Evolutionary conservation across 2,888 invertebrate genomes (phyloP).

Genomic region (Rugalucina vietnamica): DNA sequence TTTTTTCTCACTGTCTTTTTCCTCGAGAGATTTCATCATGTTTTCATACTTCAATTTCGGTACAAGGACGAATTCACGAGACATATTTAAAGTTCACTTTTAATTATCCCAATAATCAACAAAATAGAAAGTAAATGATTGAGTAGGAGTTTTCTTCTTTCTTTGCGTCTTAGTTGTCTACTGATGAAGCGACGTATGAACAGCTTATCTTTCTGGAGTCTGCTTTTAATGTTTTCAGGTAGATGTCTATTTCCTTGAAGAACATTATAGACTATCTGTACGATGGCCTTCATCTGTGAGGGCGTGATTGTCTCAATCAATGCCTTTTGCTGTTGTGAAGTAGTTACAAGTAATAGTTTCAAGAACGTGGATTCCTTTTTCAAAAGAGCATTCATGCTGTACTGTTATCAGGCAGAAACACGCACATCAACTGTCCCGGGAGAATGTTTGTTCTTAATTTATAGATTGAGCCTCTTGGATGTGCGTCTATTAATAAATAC

Average conservation of each 20-base stretch:
- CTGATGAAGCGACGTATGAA: not conserved
- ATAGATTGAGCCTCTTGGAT: not conserved
- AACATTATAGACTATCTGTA: constrained; percentile 17
- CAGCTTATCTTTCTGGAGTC: not conserved
- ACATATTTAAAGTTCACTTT: constrained; percentile 25
- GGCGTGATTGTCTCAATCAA: not conserved
- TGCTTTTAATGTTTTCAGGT: not conserved
- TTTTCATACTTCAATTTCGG: constrained; percentile 26
- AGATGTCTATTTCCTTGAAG: not conserved
- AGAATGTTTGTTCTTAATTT: not conserved
- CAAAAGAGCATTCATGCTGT: not conserved
- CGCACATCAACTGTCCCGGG: not conserved
- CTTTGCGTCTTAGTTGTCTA: not conserved
- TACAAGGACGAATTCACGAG: constrained; percentile 33
- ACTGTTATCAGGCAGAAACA: not conserved
- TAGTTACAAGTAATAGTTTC: not conserved
- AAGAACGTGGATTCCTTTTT: not conserved
- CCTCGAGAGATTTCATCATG: constrained; percentile 2
- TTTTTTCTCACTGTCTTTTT: too few species aligned
- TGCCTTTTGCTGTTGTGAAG: not conserved
- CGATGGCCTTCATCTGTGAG: constrained; percentile 3
- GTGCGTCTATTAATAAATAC: constrained; percentile 26
- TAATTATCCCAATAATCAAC: not conserved
- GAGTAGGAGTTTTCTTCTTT: not conserved
- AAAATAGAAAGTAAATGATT: not conserved